Percentiles rank a stretch among this genome's conserved stretches.
Conservation (phyloP, 92 coral and sea anemone species). For the Epizoanthus stellaris region DNA sequence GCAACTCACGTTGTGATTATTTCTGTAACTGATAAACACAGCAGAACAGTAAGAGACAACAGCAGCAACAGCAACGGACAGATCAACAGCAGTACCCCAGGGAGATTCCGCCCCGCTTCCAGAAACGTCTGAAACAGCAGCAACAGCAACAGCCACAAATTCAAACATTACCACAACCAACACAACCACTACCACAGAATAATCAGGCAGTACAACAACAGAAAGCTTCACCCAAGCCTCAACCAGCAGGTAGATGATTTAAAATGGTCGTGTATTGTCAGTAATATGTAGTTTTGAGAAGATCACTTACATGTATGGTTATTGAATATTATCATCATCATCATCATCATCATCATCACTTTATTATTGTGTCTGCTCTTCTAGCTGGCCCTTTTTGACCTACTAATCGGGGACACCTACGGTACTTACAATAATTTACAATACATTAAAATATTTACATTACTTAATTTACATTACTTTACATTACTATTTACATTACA, state of each 20-base stretch:
- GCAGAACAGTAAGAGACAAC: conserved; percentile 66
- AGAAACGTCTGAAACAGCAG: conserved; percentile 88
- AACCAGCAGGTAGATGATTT: conserved; percentile 68
- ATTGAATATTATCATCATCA: not conserved
- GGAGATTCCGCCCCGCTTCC: conserved; percentile 97
- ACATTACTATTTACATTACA: no score
- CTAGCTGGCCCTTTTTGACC: no score
- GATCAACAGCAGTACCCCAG: conserved; percentile 97
- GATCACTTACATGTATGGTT: no score
- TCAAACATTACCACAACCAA: conserved; percentile 62
- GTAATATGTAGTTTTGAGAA: no score
- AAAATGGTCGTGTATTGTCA: not conserved
- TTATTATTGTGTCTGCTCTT: no score
- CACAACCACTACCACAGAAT: conserved; percentile 58
- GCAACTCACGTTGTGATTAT: not conserved
- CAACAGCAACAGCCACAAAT: conserved; percentile 71
- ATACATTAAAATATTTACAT: no score
- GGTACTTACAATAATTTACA: no score
- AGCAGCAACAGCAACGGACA: conserved; percentile 89
- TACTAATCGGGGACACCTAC: no score
- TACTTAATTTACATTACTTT: no score
- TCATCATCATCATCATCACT: not conserved
- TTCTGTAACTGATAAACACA: not conserved
- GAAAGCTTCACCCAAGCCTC: conserved; percentile 63
- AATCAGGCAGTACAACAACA: conserved; percentile 66